Base-by-base conservation (phyloP, 2,888 invertebrate genomes). In the Microplitis deprimator region DNA sequence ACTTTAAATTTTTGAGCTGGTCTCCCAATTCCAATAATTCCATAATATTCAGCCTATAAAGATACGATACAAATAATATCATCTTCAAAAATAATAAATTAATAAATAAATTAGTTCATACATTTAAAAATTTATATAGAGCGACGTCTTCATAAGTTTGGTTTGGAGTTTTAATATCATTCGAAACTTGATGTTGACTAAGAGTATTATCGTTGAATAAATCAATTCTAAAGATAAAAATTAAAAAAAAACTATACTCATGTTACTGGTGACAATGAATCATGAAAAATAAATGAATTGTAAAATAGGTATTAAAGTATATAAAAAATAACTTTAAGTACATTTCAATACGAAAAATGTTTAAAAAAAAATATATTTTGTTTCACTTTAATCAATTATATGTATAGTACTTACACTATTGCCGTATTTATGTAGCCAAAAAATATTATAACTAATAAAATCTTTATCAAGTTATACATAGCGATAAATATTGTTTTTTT, bases 1-100 rank as follows among this genome's bases (percentile, higher is more conserved):
- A 92, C 89, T 81, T 91, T 90, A 79, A 92, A 89, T 41, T 83
- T 82, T 83, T 91, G 89, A 1, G 90, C 90, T 39, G 91, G 91
- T 68, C 88, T 85, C 61, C 92, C 92, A 39, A 92, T 86, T 6
- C 87, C 85, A 20, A 92, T 86, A 75, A 86, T 74, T 16, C 91
- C 91, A 85, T 91, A 92, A 84, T 91, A 91, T 84, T 92, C 91
- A 60, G 87, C 84, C 92, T 92, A 81, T 29, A 29, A 29, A 29
- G 29, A 2, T 29, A 29, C 29, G 29, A 29, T 2, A 2, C 4
- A 10, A 86, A 84, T 79, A 77, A 78, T 72, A 77, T 73, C 68
- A 69, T 77, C 50, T 38, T 38, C 7, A 67, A 61, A 20, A 60
- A 71, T 16, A 76, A 70, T 29, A 6, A 61, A 62, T 65, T 17